A percentile compares a stretch with the other conserved stretches of the same genome.
Evolutionary conservation across 2,888 invertebrate species (phyloP).

Genomic region (Tortricodes alternella): DNA sequence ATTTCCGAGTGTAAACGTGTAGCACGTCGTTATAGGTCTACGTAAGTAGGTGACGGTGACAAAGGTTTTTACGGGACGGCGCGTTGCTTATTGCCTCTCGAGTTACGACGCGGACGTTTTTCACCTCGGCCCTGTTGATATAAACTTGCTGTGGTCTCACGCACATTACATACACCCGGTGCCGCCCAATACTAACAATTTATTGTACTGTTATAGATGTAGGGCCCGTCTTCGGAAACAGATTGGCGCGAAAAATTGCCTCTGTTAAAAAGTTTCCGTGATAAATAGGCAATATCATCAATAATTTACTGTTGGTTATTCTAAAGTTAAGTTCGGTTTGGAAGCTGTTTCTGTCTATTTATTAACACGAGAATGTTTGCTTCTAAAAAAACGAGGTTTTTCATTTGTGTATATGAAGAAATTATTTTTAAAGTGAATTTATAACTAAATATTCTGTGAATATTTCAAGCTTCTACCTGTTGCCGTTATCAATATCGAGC

Average conservation of each 20-base stretch:
- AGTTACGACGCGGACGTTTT: slow-evolving; percentile 57
- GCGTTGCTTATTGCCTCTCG: slow-evolving; percentile 55
- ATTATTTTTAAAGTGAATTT: too few species aligned
- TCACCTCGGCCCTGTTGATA: slow-evolving; percentile 61
- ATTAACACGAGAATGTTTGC: too few species aligned
- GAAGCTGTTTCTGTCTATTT: not conserved
- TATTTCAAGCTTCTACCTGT: too few species aligned
- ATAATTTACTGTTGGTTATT: not conserved
- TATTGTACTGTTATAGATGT: slow-evolving; percentile 73
- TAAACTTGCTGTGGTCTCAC: slow-evolving; percentile 62
- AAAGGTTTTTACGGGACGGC: slow-evolving; percentile 50
- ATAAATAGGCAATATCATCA: slow-evolving; percentile 5
- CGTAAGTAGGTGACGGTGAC: slow-evolving; percentile 37
- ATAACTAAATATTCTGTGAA: too few species aligned
- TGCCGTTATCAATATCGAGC: too few species aligned
- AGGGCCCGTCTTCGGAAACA: slow-evolving; percentile 39
- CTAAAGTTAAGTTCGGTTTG: not conserved
- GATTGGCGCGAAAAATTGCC: slow-evolving; percentile 19
- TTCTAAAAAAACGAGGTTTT: too few species aligned
- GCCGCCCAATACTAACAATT: slow-evolving; percentile 66
- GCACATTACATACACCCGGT: slow-evolving; percentile 68
- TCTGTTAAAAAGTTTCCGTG: slow-evolving; percentile 9
- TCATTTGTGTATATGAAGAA: too few species aligned
- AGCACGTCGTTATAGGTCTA: slow-evolving; percentile 9
- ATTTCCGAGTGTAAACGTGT: slow-evolving; percentile 1